Conservation (phyloP, 2,888 invertebrate genomes). For the Lithophane ornitopus region DNA sequence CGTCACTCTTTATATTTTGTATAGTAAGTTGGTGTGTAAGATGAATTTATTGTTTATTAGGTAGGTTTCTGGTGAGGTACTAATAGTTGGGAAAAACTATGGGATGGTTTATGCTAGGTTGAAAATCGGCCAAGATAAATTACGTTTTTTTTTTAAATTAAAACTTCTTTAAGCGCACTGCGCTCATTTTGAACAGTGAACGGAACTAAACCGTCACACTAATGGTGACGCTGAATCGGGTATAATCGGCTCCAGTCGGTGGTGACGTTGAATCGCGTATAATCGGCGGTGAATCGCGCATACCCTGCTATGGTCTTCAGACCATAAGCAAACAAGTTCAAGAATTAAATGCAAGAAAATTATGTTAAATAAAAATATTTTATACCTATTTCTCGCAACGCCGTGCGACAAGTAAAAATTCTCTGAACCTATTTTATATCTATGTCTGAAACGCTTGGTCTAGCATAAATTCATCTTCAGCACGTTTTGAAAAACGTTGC, state of each 20-base stretch:
- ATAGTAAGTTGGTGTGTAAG: slow-evolving; percentile 71
- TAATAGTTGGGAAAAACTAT: background rate
- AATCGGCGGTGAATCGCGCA: too few relatives aligned
- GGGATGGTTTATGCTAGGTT: background rate
- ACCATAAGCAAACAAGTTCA: background rate
- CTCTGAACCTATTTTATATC: background rate
- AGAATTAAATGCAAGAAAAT: background rate
- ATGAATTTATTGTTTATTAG: slow-evolving; percentile 67
- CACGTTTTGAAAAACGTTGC: background rate
- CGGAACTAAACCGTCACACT: too few relatives aligned
- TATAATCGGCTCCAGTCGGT: background rate
- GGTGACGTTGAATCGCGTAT: background rate
- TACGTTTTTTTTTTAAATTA: too few relatives aligned
- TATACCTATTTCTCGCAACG: too few relatives aligned
- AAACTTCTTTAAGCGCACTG: too few relatives aligned
- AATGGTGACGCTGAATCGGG: too few relatives aligned
- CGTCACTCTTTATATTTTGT: slow-evolving; percentile 71
- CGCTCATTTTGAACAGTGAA: too few relatives aligned
- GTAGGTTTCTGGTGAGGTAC: slow-evolving; percentile 11
- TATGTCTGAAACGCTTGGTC: background rate
- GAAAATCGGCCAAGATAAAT: background rate
- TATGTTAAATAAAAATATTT: background rate
- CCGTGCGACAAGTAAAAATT: background rate
- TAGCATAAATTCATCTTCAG: background rate
- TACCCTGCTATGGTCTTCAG: background rate